phyloP scores from a whole-genome alignment of 92 coral and sea anemone genomes.

The Porites rus region DNA sequence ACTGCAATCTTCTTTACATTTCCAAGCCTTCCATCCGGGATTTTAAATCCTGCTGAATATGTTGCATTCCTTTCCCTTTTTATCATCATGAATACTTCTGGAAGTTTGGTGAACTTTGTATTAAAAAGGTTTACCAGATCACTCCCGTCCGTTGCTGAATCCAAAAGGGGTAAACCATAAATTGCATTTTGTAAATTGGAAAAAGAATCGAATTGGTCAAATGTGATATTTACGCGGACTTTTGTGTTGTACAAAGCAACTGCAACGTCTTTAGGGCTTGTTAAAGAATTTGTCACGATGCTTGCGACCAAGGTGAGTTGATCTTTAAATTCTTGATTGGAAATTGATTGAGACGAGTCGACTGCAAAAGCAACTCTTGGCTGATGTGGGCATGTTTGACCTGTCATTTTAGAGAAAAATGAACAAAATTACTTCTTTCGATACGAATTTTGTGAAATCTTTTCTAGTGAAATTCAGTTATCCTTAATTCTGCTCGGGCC shows the following conservation, averaged over 20 bases:
- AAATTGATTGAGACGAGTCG: constrained; percentile 19
- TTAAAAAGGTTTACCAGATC: constrained; percentile 13
- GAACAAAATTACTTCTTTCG: no score
- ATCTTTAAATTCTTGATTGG: background rate
- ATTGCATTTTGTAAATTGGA: background rate
- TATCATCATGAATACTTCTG: constrained; percentile 11
- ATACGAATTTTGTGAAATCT: no score
- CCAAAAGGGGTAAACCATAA: background rate
- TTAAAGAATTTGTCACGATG: background rate
- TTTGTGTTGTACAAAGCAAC: background rate
- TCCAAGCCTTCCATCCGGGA: constrained; percentile 20
- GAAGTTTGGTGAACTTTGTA: background rate
- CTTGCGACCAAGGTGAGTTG: background rate
- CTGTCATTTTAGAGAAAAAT: background rate
- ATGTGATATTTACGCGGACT: constrained; percentile 6
- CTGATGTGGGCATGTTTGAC: background rate
- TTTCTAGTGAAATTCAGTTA: no score
- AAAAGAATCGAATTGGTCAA: background rate
- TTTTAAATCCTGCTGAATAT: constrained; percentile 19
- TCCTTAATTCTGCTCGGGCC: no score
- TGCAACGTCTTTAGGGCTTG: constrained; percentile 3
- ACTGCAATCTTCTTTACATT: constrained; percentile 35
- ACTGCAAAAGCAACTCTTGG: constrained; percentile 25
- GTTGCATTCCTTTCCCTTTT: constrained; percentile 19
- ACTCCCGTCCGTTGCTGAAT: background rate